Evolutionary conservation across 37 sponge, comb jelly and placozoan species (phyloP).

Genomic region (Theonella swinhoei): DNA sequence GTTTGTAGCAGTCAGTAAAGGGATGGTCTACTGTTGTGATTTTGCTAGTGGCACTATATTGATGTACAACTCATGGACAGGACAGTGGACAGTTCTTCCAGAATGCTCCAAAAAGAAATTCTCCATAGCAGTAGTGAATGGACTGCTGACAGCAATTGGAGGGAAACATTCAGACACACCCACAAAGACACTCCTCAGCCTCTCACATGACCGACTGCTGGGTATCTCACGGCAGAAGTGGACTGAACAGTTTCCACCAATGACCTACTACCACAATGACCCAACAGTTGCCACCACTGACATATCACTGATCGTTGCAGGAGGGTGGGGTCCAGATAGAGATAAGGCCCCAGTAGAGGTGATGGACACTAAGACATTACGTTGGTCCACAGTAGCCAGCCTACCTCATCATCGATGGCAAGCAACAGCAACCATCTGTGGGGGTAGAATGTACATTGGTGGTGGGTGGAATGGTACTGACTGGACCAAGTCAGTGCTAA

Average conservation of each 20-base stretch:
- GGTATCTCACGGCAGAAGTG: too few species aligned
- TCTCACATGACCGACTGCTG: not conserved
- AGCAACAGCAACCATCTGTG: conserved; percentile 4
- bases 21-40: not conserved
- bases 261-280: not conserved
- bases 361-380: conserved; percentile 15
- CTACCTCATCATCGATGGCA: conserved; percentile 2
- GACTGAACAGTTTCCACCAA: conserved; percentile 12
- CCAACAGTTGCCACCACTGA: not conserved
- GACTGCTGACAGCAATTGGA: conserved; percentile 6
- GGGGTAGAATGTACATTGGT: not conserved
- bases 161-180: not conserved
- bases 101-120: not conserved
- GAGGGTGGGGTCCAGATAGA: not conserved
- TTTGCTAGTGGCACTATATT: not conserved
- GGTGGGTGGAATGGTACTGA: not conserved
- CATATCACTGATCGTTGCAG: conserved; percentile 1
- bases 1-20: not conserved
- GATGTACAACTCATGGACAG: not conserved
- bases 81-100: conserved; percentile 4
- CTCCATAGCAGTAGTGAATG: conserved; percentile 11
- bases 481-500: not conserved
- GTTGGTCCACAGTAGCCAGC: conserved; percentile 11
- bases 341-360: not conserved
- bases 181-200: conserved; percentile 1